Evolutionary conservation across 2,888 invertebrate species (phyloP).

Genomic region (Erebia palarica): DNA sequence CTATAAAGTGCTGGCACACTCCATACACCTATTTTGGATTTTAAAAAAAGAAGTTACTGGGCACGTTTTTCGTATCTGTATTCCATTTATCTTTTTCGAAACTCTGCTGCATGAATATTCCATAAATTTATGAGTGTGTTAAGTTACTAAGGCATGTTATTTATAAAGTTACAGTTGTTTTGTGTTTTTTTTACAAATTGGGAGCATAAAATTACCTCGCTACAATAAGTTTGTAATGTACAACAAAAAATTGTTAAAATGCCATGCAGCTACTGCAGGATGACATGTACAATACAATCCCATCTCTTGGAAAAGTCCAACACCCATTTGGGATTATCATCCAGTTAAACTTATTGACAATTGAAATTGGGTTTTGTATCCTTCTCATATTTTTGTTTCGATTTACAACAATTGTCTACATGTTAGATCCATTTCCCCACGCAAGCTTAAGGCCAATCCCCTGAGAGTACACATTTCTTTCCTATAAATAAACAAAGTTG

Average conservation of each 20-base stretch:
- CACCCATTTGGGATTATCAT: too few relatives aligned
- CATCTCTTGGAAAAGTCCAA: too few relatives aligned
- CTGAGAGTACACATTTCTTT: background rate
- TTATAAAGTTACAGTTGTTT: too few relatives aligned
- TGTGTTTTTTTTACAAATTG: too few relatives aligned
- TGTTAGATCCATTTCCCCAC: too few relatives aligned
- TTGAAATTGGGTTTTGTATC: background rate
- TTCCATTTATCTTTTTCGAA: slow-evolving; percentile 8
- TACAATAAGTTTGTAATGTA: too few relatives aligned
- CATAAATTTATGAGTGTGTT: background rate
- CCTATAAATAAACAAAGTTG: slow-evolving; percentile 6
- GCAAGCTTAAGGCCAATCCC: too few relatives aligned
- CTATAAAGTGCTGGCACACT: slow-evolving; percentile 48
- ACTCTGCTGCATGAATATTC: background rate
- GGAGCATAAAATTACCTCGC: too few relatives aligned
- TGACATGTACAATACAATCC: too few relatives aligned
- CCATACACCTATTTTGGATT: slow-evolving; percentile 47
- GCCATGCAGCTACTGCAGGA: too few relatives aligned
- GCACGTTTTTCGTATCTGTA: slow-evolving; percentile 5
- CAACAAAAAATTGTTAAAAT: too few relatives aligned
- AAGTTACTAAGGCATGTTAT: too few relatives aligned
- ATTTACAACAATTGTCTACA: background rate
- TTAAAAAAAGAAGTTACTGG: slow-evolving; percentile 8
- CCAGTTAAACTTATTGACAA: background rate
- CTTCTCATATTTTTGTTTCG: background rate